phyloP scores from a whole-genome alignment of 2,113 vertebrate genomes.

The Periophthalmus modestus region DNA sequence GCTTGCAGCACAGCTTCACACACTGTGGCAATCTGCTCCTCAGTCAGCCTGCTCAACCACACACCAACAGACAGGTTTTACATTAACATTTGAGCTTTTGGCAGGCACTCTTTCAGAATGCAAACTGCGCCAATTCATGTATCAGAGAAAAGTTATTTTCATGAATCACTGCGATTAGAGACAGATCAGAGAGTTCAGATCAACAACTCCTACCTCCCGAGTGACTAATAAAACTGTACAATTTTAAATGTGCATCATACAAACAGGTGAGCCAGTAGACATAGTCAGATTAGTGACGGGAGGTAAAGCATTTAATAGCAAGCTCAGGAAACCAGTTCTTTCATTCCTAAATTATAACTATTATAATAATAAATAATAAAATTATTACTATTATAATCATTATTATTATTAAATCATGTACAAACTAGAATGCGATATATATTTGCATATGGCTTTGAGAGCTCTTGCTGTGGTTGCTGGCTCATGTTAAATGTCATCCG shows the following conservation, averaged over 20 bases:
- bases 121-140: constrained; percentile 17
- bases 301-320: constrained; percentile 2
- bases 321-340: not conserved
- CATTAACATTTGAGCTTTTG: constrained; percentile 42
- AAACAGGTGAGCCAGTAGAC: constrained; percentile 4
- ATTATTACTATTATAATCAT: too few relatives aligned
- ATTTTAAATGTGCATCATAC: constrained; percentile 23
- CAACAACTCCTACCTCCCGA: constrained; percentile 44
- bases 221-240: constrained; percentile 24
- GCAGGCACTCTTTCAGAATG: constrained; percentile 34
- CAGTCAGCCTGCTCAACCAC: constrained; percentile 83
- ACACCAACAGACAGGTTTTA: constrained; percentile 24
- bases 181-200: constrained; percentile 41
- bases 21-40: constrained; percentile 98
- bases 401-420: not conserved
- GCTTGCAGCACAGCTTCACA: constrained; percentile 96
- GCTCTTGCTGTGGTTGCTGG: constrained; percentile 38
- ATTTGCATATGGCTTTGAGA: constrained; percentile 25
- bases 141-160: constrained; percentile 24
- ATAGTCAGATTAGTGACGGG: constrained; percentile 2
- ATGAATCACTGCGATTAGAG: constrained; percentile 49
- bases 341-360: too few relatives aligned
- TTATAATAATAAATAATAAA: too few relatives aligned
- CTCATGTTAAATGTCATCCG: constrained; percentile 36
- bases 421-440: not conserved